phyloP scores from a whole-genome alignment of 2,888 invertebrate genomes.

The Nomada hirtipes region DNA sequence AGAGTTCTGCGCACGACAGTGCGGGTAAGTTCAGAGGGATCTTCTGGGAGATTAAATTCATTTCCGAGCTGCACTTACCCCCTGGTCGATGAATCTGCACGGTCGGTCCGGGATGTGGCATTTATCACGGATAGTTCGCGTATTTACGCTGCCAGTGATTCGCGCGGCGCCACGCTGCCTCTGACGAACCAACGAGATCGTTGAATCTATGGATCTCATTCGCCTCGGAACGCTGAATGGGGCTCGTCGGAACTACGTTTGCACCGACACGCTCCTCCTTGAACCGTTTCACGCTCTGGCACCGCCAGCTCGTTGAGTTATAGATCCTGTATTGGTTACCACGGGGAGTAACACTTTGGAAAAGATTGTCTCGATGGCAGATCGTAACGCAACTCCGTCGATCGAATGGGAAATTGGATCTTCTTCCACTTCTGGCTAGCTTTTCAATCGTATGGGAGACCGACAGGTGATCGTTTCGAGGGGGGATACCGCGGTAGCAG shows the following conservation, averaged over 20 bases:
- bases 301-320: not conserved
- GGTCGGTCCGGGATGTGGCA: not conserved
- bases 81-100: not conserved
- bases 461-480: too few relatives aligned
- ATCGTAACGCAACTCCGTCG: constrained; percentile 6
- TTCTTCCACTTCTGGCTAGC: not conserved
- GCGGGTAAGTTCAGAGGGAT: not conserved
- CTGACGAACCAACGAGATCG: not conserved
- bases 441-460: not conserved
- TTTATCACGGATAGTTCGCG: not conserved
- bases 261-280: not conserved
- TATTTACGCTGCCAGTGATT: not conserved
- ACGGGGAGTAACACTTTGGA: not conserved
- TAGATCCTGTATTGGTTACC: not conserved
- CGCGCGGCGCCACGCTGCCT: constrained; percentile 19
- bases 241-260: not conserved
- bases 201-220: not conserved
- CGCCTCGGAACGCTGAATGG: not conserved
- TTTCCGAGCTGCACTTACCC: too few relatives aligned
- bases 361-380: not conserved
- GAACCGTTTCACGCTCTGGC: not conserved
- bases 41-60: not conserved
- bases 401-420: not conserved
- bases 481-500: not conserved
- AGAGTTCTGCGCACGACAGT: not conserved